A percentile compares a stretch with the other conserved stretches of the same genome.
Evolutionary conservation across 2,113 vertebrate species (phyloP).

Genomic region (Hemicordylus capensis): DNA sequence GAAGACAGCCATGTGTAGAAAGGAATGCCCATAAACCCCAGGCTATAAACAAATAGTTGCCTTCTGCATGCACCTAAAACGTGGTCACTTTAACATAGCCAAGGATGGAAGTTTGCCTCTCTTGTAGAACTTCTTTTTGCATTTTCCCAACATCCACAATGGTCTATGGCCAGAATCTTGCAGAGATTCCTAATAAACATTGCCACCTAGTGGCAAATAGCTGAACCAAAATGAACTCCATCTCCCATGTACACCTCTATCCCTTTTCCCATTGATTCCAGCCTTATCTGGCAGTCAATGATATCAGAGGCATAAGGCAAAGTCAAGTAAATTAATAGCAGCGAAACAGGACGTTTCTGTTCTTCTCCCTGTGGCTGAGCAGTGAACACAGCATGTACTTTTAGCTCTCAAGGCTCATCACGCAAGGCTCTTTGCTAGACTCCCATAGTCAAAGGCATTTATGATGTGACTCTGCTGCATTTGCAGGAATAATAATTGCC

Average conservation of each 20-base stretch:
- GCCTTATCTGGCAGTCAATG: too few species aligned
- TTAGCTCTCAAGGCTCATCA: not conserved
- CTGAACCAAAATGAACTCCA: not conserved
- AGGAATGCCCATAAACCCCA: too few species aligned
- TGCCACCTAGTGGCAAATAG: slow-evolving; percentile 33
- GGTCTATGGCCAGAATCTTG: too few species aligned
- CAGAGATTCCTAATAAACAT: not conserved
- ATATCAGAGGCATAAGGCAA: not conserved
- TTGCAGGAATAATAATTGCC: not conserved
- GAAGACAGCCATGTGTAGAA: too few species aligned
- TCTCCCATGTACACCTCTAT: not conserved
- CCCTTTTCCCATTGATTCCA: not conserved
- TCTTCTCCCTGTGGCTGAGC: not conserved
- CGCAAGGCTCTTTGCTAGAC: not conserved
- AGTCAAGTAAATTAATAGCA: not conserved
- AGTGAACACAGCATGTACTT: not conserved
- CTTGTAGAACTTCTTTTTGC: not conserved
- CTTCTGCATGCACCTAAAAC: too few species aligned
- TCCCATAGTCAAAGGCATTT: not conserved
- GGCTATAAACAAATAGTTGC: too few species aligned
- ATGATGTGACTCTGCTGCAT: not conserved
- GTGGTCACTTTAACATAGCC: too few species aligned
- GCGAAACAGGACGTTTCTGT: not conserved
- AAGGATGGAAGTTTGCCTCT: not conserved
- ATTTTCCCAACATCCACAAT: not conserved